A percentile compares a stretch with the other conserved stretches of the same genome.
Evolutionary conservation across 2,888 invertebrate genomes (phyloP).

Genomic region (Eugnorisma glareosa): DNA sequence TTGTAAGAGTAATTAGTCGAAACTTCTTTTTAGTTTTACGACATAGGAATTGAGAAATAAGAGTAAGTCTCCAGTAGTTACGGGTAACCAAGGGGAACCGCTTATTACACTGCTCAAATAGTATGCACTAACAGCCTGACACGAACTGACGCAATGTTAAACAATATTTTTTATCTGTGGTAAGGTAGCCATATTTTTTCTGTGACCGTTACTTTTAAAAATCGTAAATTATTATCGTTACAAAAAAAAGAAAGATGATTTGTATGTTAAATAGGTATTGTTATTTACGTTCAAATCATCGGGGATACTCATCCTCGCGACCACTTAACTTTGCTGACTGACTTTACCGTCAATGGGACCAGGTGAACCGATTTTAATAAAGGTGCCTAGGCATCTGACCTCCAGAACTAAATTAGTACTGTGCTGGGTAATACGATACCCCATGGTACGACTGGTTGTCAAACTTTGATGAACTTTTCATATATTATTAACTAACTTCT

Average conservation of each 20-base stretch:
- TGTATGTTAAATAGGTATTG: background rate
- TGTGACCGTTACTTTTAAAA: background rate
- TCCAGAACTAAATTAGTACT: background rate
- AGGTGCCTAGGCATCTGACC: background rate
- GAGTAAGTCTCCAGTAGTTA: conserved; percentile 12
- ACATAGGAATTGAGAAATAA: conserved; percentile 39
- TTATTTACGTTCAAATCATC: background rate
- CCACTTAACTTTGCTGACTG: background rate
- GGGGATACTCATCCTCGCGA: background rate
- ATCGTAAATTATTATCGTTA: too few species aligned
- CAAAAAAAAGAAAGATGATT: background rate
- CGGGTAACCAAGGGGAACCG: conserved; percentile 36
- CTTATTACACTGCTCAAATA: conserved; percentile 35
- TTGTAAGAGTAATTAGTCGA: conserved; percentile 48
- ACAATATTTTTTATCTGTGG: background rate
- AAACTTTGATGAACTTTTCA: background rate
- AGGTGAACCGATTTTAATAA: background rate
- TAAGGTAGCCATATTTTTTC: background rate
- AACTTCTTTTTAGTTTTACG: conserved; percentile 35
- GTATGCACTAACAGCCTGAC: conserved; percentile 25
- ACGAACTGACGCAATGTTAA: conserved; percentile 15
- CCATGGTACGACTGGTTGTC: background rate
- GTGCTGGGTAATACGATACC: background rate
- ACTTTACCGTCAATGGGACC: background rate
- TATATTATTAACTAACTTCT: too few species aligned